Percentiles rank a stretch among this genome's conserved stretches.
These are phyloP conservation scores for Crematogaster levior DNA, from an alignment of 2,888 invertebrate species.

Conservation along the genomic window DNA sequence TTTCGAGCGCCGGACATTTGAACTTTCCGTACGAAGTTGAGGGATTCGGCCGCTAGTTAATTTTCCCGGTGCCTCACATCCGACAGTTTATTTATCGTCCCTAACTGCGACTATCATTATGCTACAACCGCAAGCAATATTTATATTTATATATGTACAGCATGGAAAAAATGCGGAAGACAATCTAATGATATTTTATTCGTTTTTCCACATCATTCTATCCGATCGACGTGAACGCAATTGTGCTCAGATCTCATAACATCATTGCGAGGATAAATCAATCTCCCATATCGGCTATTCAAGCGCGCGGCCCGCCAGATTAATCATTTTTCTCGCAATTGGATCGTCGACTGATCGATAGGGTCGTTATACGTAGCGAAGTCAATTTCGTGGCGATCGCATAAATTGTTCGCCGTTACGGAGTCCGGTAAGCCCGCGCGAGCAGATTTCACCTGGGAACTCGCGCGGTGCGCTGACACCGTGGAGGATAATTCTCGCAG, in stretches of 20 bases:
- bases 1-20: conserved; percentile 73
- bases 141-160: background rate
- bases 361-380: conserved; percentile 22
- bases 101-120: conserved; percentile 2
- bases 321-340: conserved; percentile 55
- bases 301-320: conserved; percentile 36
- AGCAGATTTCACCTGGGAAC: conserved; percentile 14
- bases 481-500: conserved; percentile 69
- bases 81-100: conserved; percentile 16
- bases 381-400: conserved; percentile 38
- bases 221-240: background rate
- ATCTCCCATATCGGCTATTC: conserved; percentile 37
- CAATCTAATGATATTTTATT: background rate
- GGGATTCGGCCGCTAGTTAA: background rate
- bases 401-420: conserved; percentile 37
- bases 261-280: conserved; percentile 51
- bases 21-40: conserved; percentile 48
- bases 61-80: conserved; percentile 25
- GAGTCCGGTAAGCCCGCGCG: background rate
- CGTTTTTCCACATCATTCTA: conserved; percentile 1
- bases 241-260: conserved; percentile 33
- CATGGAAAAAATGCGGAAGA: background rate
- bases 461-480: conserved; percentile 37
- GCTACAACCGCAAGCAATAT: background rate
- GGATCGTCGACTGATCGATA: conserved; percentile 36